Conservation (phyloP, 2,888 invertebrate genomes). For the Epinotia nisella region DNA sequence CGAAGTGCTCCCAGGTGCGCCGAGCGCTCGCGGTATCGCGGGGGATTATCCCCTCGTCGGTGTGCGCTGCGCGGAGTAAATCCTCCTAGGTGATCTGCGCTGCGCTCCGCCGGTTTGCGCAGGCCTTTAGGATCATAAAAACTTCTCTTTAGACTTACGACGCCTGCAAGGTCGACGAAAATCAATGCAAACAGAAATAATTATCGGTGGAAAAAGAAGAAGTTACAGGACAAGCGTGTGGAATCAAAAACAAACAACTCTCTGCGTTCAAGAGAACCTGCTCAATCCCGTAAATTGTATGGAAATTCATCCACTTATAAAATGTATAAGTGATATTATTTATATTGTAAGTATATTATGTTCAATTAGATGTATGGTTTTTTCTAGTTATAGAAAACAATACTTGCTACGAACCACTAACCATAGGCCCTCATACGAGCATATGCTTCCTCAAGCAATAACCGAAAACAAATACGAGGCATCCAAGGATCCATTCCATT, state of each 20-base stretch:
- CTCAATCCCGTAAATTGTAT: constrained; percentile 18
- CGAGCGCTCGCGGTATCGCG: too few species aligned
- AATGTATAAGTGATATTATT: not conserved
- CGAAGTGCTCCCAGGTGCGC: too few species aligned
- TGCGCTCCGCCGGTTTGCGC: too few species aligned
- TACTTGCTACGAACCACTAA: not conserved
- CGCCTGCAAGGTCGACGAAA: constrained; percentile 1
- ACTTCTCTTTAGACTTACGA: constrained; percentile 16
- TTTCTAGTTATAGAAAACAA: constrained; percentile 16
- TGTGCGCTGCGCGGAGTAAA: too few species aligned
- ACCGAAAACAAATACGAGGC: constrained; percentile 41
- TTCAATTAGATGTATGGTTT: not conserved
- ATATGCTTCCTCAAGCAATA: constrained; percentile 45
- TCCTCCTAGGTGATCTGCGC: too few species aligned
- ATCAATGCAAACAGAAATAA: constrained; percentile 28
- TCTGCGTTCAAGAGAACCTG: constrained; percentile 8
- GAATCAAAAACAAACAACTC: constrained; percentile 1
- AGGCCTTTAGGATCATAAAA: not conserved
- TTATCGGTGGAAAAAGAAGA: constrained; percentile 35
- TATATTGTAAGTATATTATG: not conserved
- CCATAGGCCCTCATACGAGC: constrained; percentile 40
- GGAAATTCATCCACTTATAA: not conserved
- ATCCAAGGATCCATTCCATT: constrained; percentile 40
- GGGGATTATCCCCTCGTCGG: too few species aligned
- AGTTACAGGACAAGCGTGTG: constrained; percentile 22